Conservation (phyloP, 2,888 invertebrate species). For the Pycnomerus fuliginosus region DNA sequence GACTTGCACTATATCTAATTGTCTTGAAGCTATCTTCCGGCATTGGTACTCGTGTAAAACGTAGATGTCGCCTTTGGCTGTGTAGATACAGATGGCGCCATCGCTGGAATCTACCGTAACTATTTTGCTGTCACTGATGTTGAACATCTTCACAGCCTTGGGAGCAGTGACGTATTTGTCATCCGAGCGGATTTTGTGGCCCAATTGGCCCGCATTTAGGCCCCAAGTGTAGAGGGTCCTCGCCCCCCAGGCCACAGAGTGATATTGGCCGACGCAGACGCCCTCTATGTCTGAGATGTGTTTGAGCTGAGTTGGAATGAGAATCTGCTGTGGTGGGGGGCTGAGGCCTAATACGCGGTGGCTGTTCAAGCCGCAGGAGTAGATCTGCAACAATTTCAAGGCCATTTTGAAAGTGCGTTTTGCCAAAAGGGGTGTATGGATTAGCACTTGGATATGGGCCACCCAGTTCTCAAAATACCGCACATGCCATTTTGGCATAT, state of each 20-base stretch:
- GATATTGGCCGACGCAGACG: slow-evolving; percentile 68
- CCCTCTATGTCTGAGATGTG: slow-evolving; percentile 49
- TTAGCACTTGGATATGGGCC: too few relatives aligned
- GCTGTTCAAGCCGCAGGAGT: slow-evolving; percentile 65
- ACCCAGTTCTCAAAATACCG: too few relatives aligned
- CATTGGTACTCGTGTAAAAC: slow-evolving; percentile 69
- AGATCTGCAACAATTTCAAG: slow-evolving; percentile 50
- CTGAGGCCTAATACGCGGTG: slow-evolving; percentile 64
- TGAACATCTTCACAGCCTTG: slow-evolving; percentile 53
- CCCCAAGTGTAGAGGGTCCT: slow-evolving; percentile 76
- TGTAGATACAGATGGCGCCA: slow-evolving; percentile 68
- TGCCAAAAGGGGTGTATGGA: too few relatives aligned
- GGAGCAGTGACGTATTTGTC: slow-evolving; percentile 54
- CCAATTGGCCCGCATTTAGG: slow-evolving; percentile 78
- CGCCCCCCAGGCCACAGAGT: slow-evolving; percentile 68
- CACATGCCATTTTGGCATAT: too few relatives aligned
- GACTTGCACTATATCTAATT: slow-evolving; percentile 49
- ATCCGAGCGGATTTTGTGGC: slow-evolving; percentile 56
- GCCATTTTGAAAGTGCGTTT: slow-evolving; percentile 19
- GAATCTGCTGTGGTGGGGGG: slow-evolving; percentile 54
- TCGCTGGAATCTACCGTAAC: slow-evolving; percentile 61
- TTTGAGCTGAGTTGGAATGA: slow-evolving; percentile 52
- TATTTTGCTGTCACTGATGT: slow-evolving; percentile 33
- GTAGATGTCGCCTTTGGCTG: slow-evolving; percentile 67
- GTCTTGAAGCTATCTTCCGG: slow-evolving; percentile 65